These are phyloP conservation scores for Automeris io DNA, from an alignment of 2,888 invertebrate species.

Conservation along the genomic window DNA sequence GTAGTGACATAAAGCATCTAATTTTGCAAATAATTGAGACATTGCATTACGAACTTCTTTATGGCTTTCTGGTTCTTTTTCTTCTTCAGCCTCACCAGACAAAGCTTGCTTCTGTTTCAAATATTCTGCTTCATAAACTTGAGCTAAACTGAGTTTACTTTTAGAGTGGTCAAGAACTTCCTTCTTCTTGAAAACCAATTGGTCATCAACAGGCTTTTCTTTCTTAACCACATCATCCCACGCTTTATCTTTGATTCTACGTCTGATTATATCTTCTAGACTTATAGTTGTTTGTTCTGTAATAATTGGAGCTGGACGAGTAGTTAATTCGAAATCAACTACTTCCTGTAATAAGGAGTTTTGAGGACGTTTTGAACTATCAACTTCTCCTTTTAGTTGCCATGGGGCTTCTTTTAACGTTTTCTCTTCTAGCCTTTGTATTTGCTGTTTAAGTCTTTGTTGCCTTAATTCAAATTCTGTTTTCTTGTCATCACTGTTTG, in stretches of 20 bases:
- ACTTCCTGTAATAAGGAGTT: slow-evolving; percentile 95
- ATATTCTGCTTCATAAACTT: slow-evolving; percentile 95
- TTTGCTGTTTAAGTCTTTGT: slow-evolving; percentile 81
- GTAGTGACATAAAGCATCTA: slow-evolving; percentile 95
- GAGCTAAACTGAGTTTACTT: slow-evolving; percentile 93
- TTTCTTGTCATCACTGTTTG: slow-evolving; percentile 41
- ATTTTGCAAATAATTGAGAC: slow-evolving; percentile 85
- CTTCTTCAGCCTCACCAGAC: slow-evolving; percentile 76
- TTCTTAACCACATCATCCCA: slow-evolving; percentile 96
- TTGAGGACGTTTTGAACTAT: slow-evolving; percentile 86
- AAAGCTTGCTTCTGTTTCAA: slow-evolving; percentile 80
- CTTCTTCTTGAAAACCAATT: slow-evolving; percentile 90
- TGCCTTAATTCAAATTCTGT: slow-evolving; percentile 88
- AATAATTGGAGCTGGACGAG: slow-evolving; percentile 91
- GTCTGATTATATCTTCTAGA: slow-evolving; percentile 93
- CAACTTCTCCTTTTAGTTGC: slow-evolving; percentile 95
- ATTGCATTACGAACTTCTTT: slow-evolving; percentile 86
- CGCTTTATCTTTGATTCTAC: slow-evolving; percentile 93
- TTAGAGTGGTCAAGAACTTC: slow-evolving; percentile 94
- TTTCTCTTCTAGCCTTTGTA: slow-evolving; percentile 83
- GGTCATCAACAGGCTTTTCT: slow-evolving; percentile 88
- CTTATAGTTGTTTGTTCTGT: slow-evolving; percentile 92
- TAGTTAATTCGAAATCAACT: slow-evolving; percentile 91
- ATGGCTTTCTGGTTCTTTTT: slow-evolving; percentile 85
- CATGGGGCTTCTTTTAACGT: slow-evolving; percentile 91